phyloP scores from a whole-genome alignment of 2,113 vertebrate genomes.

The Hypanus sabinus region DNA sequence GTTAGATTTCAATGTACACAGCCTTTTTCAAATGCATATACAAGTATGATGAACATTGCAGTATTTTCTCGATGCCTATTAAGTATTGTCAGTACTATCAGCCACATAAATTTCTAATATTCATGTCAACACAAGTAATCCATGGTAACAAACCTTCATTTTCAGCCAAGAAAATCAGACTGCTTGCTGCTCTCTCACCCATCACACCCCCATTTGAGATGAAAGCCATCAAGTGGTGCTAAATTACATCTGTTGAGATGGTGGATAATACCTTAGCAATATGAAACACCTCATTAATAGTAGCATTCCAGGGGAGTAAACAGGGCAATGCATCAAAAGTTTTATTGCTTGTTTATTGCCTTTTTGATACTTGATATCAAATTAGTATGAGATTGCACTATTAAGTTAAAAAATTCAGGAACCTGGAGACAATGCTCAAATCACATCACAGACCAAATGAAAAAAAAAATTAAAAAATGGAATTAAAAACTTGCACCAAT shows the following conservation, averaged over 20 bases:
- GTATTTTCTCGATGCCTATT: not conserved
- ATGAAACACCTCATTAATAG: not conserved
- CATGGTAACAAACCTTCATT: not conserved
- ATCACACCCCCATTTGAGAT: not conserved
- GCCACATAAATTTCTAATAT: not conserved
- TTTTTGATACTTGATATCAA: not conserved
- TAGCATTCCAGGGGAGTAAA: not conserved
- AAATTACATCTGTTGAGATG: not conserved
- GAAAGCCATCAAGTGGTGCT: not conserved
- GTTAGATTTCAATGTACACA: not conserved
- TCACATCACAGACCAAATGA: too few species aligned
- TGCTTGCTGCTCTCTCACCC: not conserved
- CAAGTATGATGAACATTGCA: not conserved
- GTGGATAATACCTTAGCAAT: not conserved
- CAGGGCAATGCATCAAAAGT: too few species aligned
- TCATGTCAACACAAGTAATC: not conserved
- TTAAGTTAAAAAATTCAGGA: too few species aligned
- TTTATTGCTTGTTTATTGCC: not conserved
- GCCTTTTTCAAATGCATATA: not conserved
- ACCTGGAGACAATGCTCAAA: too few species aligned
- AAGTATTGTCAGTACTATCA: not conserved
- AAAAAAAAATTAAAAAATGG: too few species aligned
- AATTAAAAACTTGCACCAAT: too few species aligned
- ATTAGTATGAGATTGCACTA: too few species aligned
- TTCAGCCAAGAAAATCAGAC: not conserved